These are phyloP conservation scores for Hyperopisus bebe DNA, from an alignment of 2,113 vertebrate species.

Conservation along the genomic window DNA sequence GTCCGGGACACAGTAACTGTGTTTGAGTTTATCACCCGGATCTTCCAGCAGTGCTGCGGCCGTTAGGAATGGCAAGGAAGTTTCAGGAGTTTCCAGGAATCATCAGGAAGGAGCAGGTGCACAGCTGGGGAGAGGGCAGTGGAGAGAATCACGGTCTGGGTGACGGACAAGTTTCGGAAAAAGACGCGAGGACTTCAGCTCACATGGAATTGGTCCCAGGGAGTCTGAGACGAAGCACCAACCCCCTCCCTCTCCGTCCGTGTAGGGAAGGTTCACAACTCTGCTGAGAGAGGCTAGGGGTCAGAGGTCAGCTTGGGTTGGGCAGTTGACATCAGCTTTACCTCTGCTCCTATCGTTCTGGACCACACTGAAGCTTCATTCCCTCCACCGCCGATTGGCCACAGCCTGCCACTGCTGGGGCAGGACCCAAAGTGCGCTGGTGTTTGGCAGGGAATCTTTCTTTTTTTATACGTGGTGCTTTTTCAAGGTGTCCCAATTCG, in stretches of 20 bases:
- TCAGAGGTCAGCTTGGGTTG: conserved; percentile 31
- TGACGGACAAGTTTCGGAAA: neutral
- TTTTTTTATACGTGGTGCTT: neutral
- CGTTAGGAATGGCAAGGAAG: conserved; percentile 29
- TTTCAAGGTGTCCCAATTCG: neutral
- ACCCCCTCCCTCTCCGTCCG: conserved; percentile 37
- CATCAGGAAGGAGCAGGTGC: conserved; percentile 21
- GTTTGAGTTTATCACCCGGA: neutral
- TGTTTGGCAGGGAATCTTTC: neutral
- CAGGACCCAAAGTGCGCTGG: neutral
- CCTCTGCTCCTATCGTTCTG: conserved; percentile 9
- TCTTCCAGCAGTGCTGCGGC: conserved; percentile 13
- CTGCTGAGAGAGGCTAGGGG: conserved; percentile 18
- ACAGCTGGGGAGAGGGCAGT: neutral
- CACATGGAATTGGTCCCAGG: conserved; percentile 40
- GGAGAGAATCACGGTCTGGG: conserved; percentile 7
- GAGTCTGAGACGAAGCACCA: neutral
- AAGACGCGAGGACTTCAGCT: conserved; percentile 33
- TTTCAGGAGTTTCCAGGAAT: conserved; percentile 25
- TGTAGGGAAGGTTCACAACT: conserved; percentile 19
- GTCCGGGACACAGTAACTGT: neutral
- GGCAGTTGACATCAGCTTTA: conserved; percentile 41
- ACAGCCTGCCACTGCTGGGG: neutral
- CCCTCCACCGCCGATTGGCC: neutral
- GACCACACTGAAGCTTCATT: neutral